A percentile compares a stretch with the other conserved stretches of the same genome.
phyloP scores from a whole-genome alignment of 2,797 vertebrate genomes.

The Coluber constrictor region DNA sequence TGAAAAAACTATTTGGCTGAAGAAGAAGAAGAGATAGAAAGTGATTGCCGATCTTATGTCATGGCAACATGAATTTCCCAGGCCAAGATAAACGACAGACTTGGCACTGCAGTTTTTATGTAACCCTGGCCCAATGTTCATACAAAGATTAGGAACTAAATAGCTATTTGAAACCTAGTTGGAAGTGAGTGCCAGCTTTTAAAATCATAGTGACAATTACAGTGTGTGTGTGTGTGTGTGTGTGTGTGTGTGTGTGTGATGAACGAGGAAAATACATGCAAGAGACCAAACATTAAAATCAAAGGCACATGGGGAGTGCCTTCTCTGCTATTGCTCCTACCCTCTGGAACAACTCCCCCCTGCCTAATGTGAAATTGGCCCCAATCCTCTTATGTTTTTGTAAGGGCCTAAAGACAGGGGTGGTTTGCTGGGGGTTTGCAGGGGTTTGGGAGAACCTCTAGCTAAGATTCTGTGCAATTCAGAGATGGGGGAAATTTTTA shows the following conservation, averaged over 20 bases:
- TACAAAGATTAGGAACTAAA: not conserved
- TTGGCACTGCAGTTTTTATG: conserved; percentile 16
- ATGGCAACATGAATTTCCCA: not conserved
- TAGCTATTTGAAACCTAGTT: not conserved
- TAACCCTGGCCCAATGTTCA: not conserved
- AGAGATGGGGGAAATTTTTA: not conserved
- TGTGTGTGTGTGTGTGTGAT: not conserved
- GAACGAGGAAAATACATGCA: not conserved
- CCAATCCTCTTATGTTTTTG: too few relatives aligned
- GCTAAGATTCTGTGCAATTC: too few relatives aligned
- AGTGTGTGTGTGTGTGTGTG: not conserved
- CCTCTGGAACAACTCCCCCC: too few relatives aligned
- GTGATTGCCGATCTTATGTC: not conserved
- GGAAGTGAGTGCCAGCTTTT: not conserved
- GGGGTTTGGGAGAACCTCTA: too few relatives aligned
- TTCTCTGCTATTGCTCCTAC: too few relatives aligned
- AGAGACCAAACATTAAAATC: not conserved
- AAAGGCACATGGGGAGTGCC: too few relatives aligned
- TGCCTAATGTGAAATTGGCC: too few relatives aligned
- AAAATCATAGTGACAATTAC: not conserved
- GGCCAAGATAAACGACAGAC: not conserved
- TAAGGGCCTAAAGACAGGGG: too few relatives aligned
- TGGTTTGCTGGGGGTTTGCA: too few relatives aligned
- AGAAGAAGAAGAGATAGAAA: not conserved
- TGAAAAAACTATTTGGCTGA: not conserved